phyloP scores from a whole-genome alignment of 2,888 invertebrate species.

The Patella depressa region DNA sequence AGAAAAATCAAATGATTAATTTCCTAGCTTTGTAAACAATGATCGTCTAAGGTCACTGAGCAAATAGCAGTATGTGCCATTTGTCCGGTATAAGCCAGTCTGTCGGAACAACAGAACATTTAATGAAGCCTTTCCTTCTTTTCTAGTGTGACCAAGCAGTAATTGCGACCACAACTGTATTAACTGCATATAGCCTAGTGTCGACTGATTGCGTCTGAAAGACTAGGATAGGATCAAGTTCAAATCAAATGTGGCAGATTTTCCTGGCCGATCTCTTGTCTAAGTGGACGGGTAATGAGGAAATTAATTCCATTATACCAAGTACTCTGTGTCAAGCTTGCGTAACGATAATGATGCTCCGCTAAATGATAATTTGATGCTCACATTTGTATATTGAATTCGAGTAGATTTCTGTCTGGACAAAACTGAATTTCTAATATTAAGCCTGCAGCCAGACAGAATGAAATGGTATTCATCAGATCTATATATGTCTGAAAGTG shows the following conservation, averaged over 20 bases:
- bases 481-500: neutral
- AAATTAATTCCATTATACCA: neutral
- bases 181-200: neutral
- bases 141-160: too few relatives aligned
- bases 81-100: too few relatives aligned
- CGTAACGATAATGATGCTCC: neutral
- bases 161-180: too few relatives aligned
- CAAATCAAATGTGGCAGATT: neutral
- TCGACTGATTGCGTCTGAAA: neutral
- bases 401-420: constrained; percentile 3
- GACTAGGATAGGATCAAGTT: neutral
- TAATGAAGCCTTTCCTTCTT: too few relatives aligned
- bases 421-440: neutral
- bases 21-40: neutral
- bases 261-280: neutral
- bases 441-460: neutral
- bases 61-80: too few relatives aligned
- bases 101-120: too few relatives aligned
- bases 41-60: too few relatives aligned
- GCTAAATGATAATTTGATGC: constrained; percentile 7
- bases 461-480: constrained; percentile 1
- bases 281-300: neutral
- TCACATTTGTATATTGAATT: neutral
- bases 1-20: constrained; percentile 4
- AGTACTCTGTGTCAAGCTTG: neutral